A percentile compares a stretch with the other conserved stretches of the same genome.
Evolutionary conservation across 2,113 vertebrate genomes (phyloP).

Genomic region (Mesembrinibis cayennensis): DNA sequence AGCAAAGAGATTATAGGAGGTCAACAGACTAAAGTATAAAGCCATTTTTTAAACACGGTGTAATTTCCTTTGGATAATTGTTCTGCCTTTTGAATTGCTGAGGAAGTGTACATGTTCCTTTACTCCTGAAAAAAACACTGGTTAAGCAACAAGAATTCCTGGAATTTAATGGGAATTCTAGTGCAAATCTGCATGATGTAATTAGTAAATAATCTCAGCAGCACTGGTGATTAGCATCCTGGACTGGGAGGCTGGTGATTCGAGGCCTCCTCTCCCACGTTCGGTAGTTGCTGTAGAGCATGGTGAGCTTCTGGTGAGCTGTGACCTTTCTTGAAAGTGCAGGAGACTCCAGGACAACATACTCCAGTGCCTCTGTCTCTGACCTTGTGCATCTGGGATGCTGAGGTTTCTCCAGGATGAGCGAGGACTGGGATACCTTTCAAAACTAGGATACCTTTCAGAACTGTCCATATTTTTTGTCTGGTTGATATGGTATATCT

Average conservation of each 20-base stretch:
- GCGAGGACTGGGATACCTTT: background rate
- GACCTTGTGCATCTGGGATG: background rate
- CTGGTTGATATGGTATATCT: background rate
- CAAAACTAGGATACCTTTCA: background rate
- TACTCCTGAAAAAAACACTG: background rate
- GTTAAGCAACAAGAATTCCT: background rate
- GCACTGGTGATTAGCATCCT: background rate
- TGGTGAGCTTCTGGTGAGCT: background rate
- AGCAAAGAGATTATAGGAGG: background rate
- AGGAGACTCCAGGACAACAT: background rate
- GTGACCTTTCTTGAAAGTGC: background rate
- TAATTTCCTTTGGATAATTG: conserved; percentile 17
- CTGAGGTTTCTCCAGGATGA: background rate
- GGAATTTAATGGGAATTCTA: background rate
- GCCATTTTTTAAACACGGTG: background rate
- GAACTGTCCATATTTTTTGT: background rate
- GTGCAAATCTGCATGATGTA: background rate
- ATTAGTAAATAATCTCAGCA: background rate
- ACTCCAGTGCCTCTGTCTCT: background rate
- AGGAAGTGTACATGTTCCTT: background rate
- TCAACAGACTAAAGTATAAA: background rate
- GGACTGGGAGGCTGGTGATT: background rate
- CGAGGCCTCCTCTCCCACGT: background rate
- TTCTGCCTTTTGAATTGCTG: background rate
- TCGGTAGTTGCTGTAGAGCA: background rate